Conservation (phyloP, 2,113 vertebrate species). For the Sapajus apella region DNA sequence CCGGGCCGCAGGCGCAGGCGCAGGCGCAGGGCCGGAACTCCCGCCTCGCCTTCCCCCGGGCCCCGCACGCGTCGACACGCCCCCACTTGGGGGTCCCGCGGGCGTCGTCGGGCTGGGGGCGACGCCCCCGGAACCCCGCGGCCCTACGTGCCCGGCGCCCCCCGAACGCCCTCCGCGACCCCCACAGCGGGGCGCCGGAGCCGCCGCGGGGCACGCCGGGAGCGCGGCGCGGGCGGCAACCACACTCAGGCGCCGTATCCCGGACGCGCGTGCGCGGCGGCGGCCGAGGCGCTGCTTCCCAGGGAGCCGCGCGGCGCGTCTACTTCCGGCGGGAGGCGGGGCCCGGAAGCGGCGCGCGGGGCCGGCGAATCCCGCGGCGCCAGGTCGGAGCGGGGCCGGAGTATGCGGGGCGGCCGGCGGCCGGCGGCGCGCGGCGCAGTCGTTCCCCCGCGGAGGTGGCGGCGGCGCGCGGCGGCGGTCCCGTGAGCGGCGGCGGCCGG, state of each 20-base stretch:
- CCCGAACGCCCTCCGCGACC: too few relatives aligned
- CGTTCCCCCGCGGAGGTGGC: slow-evolving; percentile 36
- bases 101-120: too few relatives aligned
- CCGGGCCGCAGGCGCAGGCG: neutral
- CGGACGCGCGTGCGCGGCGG: neutral
- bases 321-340: slow-evolving; percentile 47
- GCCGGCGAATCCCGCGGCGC: slow-evolving; percentile 57
- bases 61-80: rapidly evolving
- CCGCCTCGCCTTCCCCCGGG: rapidly evolving
- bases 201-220: neutral
- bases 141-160: too few relatives aligned
- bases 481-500: slow-evolving; percentile 47
- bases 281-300: neutral
- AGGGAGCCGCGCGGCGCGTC: slow-evolving; percentile 2
- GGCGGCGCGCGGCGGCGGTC: neutral
- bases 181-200: rapidly evolving
- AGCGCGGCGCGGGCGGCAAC: rapidly evolving
- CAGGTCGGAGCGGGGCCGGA: slow-evolving; percentile 28
- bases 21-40: neutral
- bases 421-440: slow-evolving; percentile 25
- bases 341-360: slow-evolving; percentile 50
- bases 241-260: neutral
- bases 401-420: slow-evolving; percentile 34
- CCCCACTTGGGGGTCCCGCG: too few relatives aligned
- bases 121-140: too few relatives aligned